Base-by-base conservation (phyloP, 2,113 vertebrate species). In the Anarhynchus alexandrinus region DNA sequence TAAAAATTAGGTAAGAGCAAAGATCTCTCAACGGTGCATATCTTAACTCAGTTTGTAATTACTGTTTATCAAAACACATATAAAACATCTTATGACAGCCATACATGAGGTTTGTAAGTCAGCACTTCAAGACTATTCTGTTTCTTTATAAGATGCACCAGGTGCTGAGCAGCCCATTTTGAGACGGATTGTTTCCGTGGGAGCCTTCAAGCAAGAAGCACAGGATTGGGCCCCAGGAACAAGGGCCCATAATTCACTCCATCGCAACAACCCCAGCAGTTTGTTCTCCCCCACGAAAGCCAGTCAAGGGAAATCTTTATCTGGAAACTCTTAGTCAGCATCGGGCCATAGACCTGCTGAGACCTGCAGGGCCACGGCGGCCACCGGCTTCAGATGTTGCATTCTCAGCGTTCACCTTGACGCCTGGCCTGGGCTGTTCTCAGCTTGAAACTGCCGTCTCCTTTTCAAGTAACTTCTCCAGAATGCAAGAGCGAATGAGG, bases 321-420 rank as follows among this genome's bases (percentile, higher is more conserved):
- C 34, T 74, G 45, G 72, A 79, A 30, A 5, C 22, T 22, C n/a
- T 29, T 11, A 16, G 20, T 5, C 84, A 92, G 38, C 40, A 1
- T 3, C 2, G n/a, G 65, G 64, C 49, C 13, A 36, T 2, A 40
- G 42, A 32, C 29, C 6, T 3, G 2, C 23, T 59, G 51, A 19
- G 43, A 58, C 15, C 40, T 6, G 1, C 40, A 30, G 38, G 32
- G 64, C 15, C 16, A 0, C 0, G 0, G 51, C 0, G 2, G 15
- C 27, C 57, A 5, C 36, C 8, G 2, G 17, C 45, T 57, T 15
- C 64, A 21, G 82, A 3, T 2, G 30, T 26, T 43, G 27, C 29
- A 0, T 19, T 42, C 47, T 23, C 40, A 27, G 19, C 1, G 0
- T 59, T 42, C 79, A 32, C 47, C 29, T 47, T 5, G 59, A 15